Base-by-base conservation (phyloP, 2,797 vertebrate species). In the Antennarius maculatus region DNA sequence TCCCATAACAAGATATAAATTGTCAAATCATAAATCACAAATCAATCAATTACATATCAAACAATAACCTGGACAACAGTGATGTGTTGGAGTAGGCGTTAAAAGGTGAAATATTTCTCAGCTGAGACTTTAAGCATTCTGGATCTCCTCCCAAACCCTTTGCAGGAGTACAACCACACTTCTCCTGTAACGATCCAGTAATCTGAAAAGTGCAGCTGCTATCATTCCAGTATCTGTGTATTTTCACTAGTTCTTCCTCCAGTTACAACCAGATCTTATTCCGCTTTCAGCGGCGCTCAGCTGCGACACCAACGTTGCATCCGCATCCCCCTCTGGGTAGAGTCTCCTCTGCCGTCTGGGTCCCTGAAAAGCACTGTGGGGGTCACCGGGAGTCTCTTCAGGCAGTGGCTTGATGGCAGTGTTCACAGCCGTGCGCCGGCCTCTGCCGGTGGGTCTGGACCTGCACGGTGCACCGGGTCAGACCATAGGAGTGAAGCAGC, bases 381-480 rank as follows among this genome's bases (percentile, higher is more conserved):
- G 27, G 46, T 65, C 51, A 28, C 0, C 15, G 8, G 4, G 3
- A 49, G 55, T 59, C 28, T 54, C 41, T 67, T 95, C 86, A 98
- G 88, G 93, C 86, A 83, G 88, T 94, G 83, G 91, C 74, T 75
- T 82, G 91, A 79, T 94, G 94, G 87, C 97, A 99, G 77, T 86
- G 90, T 2, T 88, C 74, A 0, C 97, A 99, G 57, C 79, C 91
- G 86, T 90, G 93, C 69, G 74, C 85, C 2, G 52, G 82, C 74
- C 94, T 93, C 79, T 91, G 94, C 81, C 94, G 89, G 89, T 95
- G 94, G 23, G 94, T 96, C 93, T 97, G 96, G 67, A 98, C 91
- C 91, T 99, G 96, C 61, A 99, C 91, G 5, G 96, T 97, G 83
- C 97, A 98, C 67, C 93, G 94, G 72, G 90, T 95, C 85, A 98